Base-by-base conservation (phyloP, 2,113 vertebrate genomes). In the Candoia aspera region DNA sequence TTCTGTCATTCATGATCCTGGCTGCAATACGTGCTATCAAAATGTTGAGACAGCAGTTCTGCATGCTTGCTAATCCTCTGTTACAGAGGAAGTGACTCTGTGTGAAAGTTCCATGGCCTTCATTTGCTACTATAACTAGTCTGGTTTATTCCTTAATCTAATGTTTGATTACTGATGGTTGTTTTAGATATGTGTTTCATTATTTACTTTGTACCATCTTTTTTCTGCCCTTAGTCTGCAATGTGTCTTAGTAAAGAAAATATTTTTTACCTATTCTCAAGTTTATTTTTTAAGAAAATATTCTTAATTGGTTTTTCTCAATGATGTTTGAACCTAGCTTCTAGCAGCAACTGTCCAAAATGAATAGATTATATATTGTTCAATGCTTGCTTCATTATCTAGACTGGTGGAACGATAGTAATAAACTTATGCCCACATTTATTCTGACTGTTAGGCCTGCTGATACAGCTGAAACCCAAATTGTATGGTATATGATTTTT, bases 261-360 rank as follows among this genome's bases (percentile, higher is more conserved):
- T 55, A 3, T 59, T 89, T 86, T 89, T 91, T 73, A 59, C 90
- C 94, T 96, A 90, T 95, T 95, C 46, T 58, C 68, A 88, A 89
- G 58, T 33, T 84, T 91, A 86, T 68, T 88, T 93, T 97, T 86
- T 68, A 91, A 85, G 33, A 92, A 60, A 0, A 86, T 79, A 95
- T 96, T 95, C 94, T 86, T 93, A 2, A 93, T 94, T 88, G 94
- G 29, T 96, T 97, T 97, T 96, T 87, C 8, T 91, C 92, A 26
- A 57, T 90, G 5, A 0, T 92, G 88, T 93, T 92, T 92, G 92
- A 83, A 93, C 59, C 23, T 60, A 87, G 91, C 79, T 96, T 95
- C 92, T 91, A 85, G 68, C 2, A 42, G 33, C 33, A 42, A n/a
- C 73, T 79, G 58, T 64, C 87, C 93, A 33, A 93, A 59, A 60